Base-by-base conservation (phyloP, 1,140 invertebrate genomes). In the Psilanteris sp. region DNA sequence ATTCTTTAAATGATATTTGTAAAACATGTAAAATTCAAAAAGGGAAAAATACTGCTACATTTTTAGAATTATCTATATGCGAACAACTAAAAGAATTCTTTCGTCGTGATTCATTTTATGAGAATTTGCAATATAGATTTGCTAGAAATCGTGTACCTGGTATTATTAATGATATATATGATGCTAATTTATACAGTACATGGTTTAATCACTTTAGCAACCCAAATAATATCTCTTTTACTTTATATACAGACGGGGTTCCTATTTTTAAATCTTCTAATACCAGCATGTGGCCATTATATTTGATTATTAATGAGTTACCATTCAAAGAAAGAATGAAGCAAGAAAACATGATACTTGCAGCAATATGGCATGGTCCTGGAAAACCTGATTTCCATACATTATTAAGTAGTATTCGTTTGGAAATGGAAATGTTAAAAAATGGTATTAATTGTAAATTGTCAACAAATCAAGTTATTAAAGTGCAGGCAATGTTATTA, bases 211-310 rank as follows among this genome's bases (percentile, higher is more conserved):
- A n/a, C n/a, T n/a, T n/a, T 11, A 39, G 7, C 2, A n/a, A n/a
- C n/a, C n/a, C n/a, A n/a, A n/a, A n/a, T n/a, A n/a, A 22, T 32
- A 79, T 52, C 71, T 79, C 68, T 2, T 71, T 79, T 9, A 57
- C 20, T 5, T 79, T 66, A 64, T 79, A 80, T 43, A 81, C 80
- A 6, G 83, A 86, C 43, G 83, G 82, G 0, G 61, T 84, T 18
- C 79, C 81, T 4, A 70, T 85, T 4, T 85, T 84, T 24, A 81
- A 83, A 55, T 86, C 82, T 0, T 83, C 82, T 11, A 68, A 79
- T 67, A 62, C 76, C 10, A 78, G 73, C 43, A 61, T 81, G 31
- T 86, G 83, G 82, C 82, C n/a, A n/a, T n/a, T n/a, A n/a, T n/a
- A n/a, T n/a, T n/a, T n/a, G n/a, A n/a, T n/a, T n/a, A n/a, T n/a